Conservation (phyloP, 2,888 invertebrate species). For the Habroteleia sp. region DNA sequence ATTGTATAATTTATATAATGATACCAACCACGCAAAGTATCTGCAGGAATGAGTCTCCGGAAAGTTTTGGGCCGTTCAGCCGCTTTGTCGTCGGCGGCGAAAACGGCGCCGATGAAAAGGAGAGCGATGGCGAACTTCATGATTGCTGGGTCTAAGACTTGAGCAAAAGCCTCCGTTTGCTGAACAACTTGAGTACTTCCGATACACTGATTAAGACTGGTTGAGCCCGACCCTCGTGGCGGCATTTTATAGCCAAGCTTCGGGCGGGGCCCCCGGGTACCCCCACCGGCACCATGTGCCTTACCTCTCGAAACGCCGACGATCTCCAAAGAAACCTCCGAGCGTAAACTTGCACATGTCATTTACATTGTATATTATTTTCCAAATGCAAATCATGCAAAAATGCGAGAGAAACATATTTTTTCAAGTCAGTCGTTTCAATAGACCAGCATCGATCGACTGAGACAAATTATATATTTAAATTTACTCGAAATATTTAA, state of each 20-base stretch:
- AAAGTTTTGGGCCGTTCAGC: constrained; percentile 87
- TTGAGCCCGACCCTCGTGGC: constrained; percentile 74
- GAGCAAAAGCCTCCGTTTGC: constrained; percentile 8
- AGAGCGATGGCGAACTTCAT: constrained; percentile 82
- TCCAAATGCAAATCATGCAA: constrained; percentile 10
- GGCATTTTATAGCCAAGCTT: constrained; percentile 77
- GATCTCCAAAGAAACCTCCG: constrained; percentile 62
- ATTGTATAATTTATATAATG: neutral
- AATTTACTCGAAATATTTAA: too few species aligned
- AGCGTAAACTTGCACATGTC: constrained; percentile 34
- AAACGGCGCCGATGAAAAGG: constrained; percentile 83
- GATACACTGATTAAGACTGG: constrained; percentile 78
- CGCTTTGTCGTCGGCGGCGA: constrained; percentile 80
- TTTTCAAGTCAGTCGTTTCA: too few species aligned
- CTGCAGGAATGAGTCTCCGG: constrained; percentile 92
- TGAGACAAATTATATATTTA: too few species aligned
- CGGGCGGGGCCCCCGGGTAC: constrained; percentile 73
- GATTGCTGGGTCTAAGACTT: constrained; percentile 37
- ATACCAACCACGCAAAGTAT: constrained; percentile 91
- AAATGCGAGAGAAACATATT: neutral
- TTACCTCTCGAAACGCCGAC: constrained; percentile 63
- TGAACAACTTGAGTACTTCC: constrained; percentile 65
- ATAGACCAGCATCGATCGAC: too few species aligned
- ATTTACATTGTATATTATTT: constrained; percentile 33
- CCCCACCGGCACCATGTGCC: constrained; percentile 61